Base-by-base conservation (phyloP, 2,113 vertebrate species). In the Desmodus rotundus region DNA sequence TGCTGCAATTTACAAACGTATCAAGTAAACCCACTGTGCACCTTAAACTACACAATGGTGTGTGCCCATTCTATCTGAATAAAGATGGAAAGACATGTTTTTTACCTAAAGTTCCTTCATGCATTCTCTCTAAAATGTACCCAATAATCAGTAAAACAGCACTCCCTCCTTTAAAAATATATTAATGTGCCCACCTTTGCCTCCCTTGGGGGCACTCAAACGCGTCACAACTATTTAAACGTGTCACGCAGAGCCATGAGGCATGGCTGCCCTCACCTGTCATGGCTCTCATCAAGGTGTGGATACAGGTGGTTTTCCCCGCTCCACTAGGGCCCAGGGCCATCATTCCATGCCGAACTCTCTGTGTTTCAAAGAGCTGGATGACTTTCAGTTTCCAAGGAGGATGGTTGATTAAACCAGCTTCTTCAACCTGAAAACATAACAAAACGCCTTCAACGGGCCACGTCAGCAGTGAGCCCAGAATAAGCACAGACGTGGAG, bases 371-470 rank as follows among this genome's bases (percentile, higher is more conserved):
- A 97, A 98, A 99, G 47, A 99, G 98, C 95, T 99, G 99, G 94
- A 99, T 99, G 95, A 99, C 96, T 98, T 99, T 99, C 94, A 99
- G 98, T 95, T 99, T 99, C 99, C 99, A 99, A 31, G 99, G 99
- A 90, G 98, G 99, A 83, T 99, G 99, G 95, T 98, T 99, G 96
- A 99, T 98, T 94, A 99, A 98, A 86, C 99, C 99, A 78, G 99
- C 99, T 84, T 99, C 98, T 84, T 99, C 99, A 52, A 99, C 99
- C 99, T 99, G 89, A 7, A 97, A 83, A n/a, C 0, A 89, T 31
- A 31, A 58, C n/a, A n/a, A 97, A 65, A 97, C 58, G 54, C 89
- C 0, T 3, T 94, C 31, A 83, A 0, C 50, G 63, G 2, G 47
- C 3, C 33, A 61, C 31, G 26, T 92, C 89, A 36, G 38, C 19